Conservation (phyloP, 1,140 invertebrate species). For the Drosophila arizonae region DNA sequence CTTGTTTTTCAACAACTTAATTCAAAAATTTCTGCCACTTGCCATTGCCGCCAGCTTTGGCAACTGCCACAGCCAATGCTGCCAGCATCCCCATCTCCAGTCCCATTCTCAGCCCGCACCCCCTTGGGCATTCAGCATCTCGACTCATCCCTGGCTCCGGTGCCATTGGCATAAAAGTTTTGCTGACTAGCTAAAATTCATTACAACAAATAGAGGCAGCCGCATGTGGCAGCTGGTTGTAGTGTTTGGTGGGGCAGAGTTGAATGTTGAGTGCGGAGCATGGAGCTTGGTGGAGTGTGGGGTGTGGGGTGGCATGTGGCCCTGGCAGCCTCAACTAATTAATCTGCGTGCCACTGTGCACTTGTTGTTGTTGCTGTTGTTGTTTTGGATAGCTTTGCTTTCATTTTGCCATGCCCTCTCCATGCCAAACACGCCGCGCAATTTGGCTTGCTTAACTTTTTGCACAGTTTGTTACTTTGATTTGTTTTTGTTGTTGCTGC, state of each 20-base stretch:
- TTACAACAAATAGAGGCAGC: conserved; percentile 70
- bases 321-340: conserved; percentile 78
- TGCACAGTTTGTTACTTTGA: conserved; percentile 79
- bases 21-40: conserved; percentile 58
- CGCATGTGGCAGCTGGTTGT: conserved; percentile 68
- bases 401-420: conserved; percentile 12
- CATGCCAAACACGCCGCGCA: conserved; percentile 59
- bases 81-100: not conserved
- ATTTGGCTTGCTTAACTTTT: conserved; percentile 78
- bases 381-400: conserved; percentile 33
- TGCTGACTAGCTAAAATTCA: conserved; percentile 82
- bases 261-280: not conserved
- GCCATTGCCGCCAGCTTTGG: not conserved
- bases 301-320: conserved; percentile 14
- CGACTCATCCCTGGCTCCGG: not conserved
- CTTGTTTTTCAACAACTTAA: conserved; percentile 77
- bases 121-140: not conserved
- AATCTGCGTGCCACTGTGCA: conserved; percentile 69
- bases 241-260: conserved; percentile 12
- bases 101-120: not conserved
- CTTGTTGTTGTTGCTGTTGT: conserved; percentile 25
- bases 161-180: conserved; percentile 80
- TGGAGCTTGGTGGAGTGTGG: not conserved
- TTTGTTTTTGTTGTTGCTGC: conserved; percentile 72
- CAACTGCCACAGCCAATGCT: conserved; percentile 8